Conservation (phyloP, 1,140 invertebrate species). For the Heliothis virescens region DNA sequence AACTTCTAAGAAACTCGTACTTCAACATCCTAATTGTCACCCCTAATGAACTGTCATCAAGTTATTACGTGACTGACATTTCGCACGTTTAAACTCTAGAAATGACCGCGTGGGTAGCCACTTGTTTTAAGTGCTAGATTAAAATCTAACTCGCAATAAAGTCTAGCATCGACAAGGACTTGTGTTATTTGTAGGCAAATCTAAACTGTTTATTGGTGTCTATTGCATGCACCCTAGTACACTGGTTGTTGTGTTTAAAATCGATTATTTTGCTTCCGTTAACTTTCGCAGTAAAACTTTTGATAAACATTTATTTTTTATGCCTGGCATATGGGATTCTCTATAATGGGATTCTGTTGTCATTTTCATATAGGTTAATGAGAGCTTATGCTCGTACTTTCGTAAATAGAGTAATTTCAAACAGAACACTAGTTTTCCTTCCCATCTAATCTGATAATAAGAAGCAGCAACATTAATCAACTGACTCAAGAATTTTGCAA, state of each 20-base stretch:
- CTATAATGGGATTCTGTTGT: too few relatives aligned
- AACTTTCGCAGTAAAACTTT: background rate
- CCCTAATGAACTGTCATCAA: constrained; percentile 36
- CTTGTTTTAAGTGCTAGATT: constrained; percentile 40
- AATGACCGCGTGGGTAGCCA: constrained; percentile 30
- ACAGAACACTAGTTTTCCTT: too few relatives aligned
- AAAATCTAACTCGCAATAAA: constrained; percentile 39
- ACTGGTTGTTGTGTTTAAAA: background rate
- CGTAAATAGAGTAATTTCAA: too few relatives aligned
- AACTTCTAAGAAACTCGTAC: background rate
- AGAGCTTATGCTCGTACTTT: too few relatives aligned
- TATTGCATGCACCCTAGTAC: background rate
- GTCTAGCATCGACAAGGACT: background rate
- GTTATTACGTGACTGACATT: constrained; percentile 33
- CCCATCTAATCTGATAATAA: too few relatives aligned
- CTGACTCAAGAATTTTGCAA: too few relatives aligned
- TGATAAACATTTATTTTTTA: background rate
- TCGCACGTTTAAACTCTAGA: constrained; percentile 38
- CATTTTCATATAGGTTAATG: too few relatives aligned
- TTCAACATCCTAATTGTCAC: constrained; percentile 35
- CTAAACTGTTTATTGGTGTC: constrained; percentile 1
- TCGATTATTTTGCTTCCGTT: background rate
- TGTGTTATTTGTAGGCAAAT: constrained; percentile 25
- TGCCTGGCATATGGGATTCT: too few relatives aligned
- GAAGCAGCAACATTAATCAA: too few relatives aligned